A percentile compares a stretch with the other conserved stretches of the same genome.
phyloP scores from a whole-genome alignment of 2,113 vertebrate species.

The Falcunculus frontatus region DNA sequence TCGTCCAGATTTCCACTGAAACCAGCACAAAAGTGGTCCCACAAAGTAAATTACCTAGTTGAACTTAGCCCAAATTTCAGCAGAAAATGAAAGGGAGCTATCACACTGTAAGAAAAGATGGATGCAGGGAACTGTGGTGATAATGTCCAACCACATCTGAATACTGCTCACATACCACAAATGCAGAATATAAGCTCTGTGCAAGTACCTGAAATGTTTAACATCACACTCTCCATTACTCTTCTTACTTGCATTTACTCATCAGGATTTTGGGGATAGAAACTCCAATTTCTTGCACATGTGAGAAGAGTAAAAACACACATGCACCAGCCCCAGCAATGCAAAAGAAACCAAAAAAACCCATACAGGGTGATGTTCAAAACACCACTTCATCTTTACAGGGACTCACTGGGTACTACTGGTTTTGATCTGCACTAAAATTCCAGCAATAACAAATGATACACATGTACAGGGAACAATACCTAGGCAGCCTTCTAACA shows the following conservation, averaged over 20 bases:
- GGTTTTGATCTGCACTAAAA: neutral
- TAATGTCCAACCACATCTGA: neutral
- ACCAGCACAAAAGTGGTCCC: neutral
- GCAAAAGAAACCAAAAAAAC: neutral
- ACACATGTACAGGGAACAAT: neutral
- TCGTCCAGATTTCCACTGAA: neutral
- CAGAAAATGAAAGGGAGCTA: neutral
- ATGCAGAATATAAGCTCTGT: neutral
- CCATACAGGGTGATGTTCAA: neutral
- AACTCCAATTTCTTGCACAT: neutral
- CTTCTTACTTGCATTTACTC: neutral
- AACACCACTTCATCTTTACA: neutral
- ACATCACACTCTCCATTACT: neutral
- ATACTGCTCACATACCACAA: neutral
- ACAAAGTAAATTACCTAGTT: neutral
- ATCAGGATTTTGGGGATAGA: neutral
- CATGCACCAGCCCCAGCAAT: neutral
- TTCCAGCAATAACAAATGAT: neutral
- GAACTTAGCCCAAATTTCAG: neutral
- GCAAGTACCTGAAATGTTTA: neutral
- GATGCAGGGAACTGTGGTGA: neutral
- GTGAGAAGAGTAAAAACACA: neutral
- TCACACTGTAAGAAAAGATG: neutral
- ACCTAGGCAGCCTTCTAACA: neutral
- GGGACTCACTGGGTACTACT: neutral